These are phyloP conservation scores for Poeciliopsis prolifica DNA, from an alignment of 2,113 vertebrate species.

Conservation along the genomic window DNA sequence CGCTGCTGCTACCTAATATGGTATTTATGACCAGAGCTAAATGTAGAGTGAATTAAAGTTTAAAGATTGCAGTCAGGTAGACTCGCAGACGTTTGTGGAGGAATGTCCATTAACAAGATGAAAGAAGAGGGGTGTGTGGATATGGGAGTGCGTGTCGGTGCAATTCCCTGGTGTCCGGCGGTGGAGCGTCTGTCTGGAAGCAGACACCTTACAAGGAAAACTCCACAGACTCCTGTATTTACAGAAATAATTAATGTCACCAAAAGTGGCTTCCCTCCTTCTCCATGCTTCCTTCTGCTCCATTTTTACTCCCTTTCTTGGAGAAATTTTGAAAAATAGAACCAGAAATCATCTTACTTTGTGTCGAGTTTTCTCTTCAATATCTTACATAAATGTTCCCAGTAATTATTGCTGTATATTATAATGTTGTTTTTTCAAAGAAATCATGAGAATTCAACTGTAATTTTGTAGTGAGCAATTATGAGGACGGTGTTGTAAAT, in stretches of 20 bases:
- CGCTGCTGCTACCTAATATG: slow-evolving; percentile 94
- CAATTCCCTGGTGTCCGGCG: slow-evolving; percentile 79
- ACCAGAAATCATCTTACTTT: neutral
- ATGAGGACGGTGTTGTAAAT: no score
- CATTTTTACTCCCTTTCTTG: neutral
- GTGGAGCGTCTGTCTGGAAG: slow-evolving; percentile 72
- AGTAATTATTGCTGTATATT: no score
- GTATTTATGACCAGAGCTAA: slow-evolving; percentile 97
- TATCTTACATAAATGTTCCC: no score
- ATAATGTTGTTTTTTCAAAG: no score
- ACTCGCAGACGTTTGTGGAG: slow-evolving; percentile 86
- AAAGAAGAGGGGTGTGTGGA: slow-evolving; percentile 79
- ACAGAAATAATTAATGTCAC: slow-evolving; percentile 69
- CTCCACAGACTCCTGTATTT: slow-evolving; percentile 63
- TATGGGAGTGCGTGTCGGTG: slow-evolving; percentile 12
- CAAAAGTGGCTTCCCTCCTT: slow-evolving; percentile 47
- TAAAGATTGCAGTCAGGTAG: slow-evolving; percentile 99
- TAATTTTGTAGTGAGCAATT: no score
- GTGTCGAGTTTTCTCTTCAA: no score
- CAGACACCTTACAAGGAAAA: slow-evolving; percentile 73
- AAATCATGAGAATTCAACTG: no score
- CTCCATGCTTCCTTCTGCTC: neutral
- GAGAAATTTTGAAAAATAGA: neutral
- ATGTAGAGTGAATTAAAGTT: slow-evolving; percentile 99
- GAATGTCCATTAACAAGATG: slow-evolving; percentile 96